Evolutionary conservation across 2,113 vertebrate genomes (phyloP).

Genomic region (Lutjanus erythropterus): DNA sequence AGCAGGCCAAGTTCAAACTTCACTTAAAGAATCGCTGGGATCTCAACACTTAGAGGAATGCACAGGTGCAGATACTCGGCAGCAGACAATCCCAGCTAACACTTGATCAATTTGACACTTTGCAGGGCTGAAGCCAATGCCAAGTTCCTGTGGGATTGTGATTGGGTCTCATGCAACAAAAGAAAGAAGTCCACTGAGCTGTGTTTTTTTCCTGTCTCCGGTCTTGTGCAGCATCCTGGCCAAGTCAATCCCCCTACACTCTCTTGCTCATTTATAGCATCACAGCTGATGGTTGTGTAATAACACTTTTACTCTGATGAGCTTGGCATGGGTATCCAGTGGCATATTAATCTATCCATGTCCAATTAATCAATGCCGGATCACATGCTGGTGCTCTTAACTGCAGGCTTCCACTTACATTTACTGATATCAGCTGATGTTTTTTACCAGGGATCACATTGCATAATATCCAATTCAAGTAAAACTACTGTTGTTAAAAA

Average conservation of each 20-base stretch:
- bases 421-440: slow-evolving; percentile 46
- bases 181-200: slow-evolving; percentile 43
- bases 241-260: slow-evolving; percentile 32
- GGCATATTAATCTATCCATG: slow-evolving; percentile 73
- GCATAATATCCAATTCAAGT: too few species aligned
- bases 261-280: slow-evolving; percentile 53
- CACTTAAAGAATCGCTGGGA: slow-evolving; percentile 45
- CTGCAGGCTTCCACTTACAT: slow-evolving; percentile 45
- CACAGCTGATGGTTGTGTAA: slow-evolving; percentile 78
- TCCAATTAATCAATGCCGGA: slow-evolving; percentile 77
- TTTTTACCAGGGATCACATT: slow-evolving; percentile 33
- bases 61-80: slow-evolving; percentile 78
- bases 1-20: slow-evolving; percentile 71
- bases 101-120: slow-evolving; percentile 69
- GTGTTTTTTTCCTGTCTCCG: slow-evolving; percentile 4
- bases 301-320: slow-evolving; percentile 74
- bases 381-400: slow-evolving; percentile 55
- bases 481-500: too few species aligned
- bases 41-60: slow-evolving; percentile 69
- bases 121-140: slow-evolving; percentile 47
- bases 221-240: slow-evolving; percentile 17
- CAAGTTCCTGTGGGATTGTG: slow-evolving; percentile 54
- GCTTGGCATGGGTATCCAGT: slow-evolving; percentile 64
- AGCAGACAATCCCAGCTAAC: slow-evolving; percentile 59
- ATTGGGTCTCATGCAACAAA: slow-evolving; percentile 53